Conservation (phyloP, 2,113 vertebrate genomes). For the Ceyx margarethae region DNA sequence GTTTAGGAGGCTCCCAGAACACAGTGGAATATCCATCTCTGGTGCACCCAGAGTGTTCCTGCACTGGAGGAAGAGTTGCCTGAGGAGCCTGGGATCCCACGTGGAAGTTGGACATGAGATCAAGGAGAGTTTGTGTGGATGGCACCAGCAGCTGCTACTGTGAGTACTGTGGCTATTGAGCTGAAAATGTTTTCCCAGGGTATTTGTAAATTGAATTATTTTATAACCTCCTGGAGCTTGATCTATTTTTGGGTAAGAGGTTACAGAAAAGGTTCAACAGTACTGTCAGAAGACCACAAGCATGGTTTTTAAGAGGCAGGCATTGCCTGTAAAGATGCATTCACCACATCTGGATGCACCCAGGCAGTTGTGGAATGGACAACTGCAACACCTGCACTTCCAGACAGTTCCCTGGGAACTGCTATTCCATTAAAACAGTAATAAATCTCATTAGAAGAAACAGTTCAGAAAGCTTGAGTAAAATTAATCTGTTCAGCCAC, state of each 20-base stretch:
- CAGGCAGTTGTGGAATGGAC: background rate
- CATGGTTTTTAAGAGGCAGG: background rate
- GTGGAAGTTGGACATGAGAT: background rate
- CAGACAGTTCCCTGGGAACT: background rate
- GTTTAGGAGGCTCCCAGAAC: background rate
- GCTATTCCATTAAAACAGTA: background rate
- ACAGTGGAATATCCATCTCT: background rate
- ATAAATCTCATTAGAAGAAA: background rate
- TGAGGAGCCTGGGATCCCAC: background rate
- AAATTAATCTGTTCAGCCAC: background rate
- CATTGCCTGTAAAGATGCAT: background rate
- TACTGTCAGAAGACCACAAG: too few species aligned
- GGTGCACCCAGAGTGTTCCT: background rate
- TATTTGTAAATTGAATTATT: background rate
- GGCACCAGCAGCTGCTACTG: background rate
- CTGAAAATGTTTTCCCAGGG: background rate
- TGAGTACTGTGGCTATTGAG: background rate
- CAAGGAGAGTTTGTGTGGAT: background rate
- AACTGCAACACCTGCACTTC: background rate
- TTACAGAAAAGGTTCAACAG: background rate
- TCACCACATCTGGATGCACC: background rate
- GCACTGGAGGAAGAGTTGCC: too few species aligned
- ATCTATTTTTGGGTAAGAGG: background rate
- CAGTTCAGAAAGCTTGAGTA: background rate
- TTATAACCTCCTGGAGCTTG: background rate